These are phyloP conservation scores for Melanotaenia parkinsoni DNA, from an alignment of 2,797 vertebrate genomes.

Conservation along the genomic window DNA sequence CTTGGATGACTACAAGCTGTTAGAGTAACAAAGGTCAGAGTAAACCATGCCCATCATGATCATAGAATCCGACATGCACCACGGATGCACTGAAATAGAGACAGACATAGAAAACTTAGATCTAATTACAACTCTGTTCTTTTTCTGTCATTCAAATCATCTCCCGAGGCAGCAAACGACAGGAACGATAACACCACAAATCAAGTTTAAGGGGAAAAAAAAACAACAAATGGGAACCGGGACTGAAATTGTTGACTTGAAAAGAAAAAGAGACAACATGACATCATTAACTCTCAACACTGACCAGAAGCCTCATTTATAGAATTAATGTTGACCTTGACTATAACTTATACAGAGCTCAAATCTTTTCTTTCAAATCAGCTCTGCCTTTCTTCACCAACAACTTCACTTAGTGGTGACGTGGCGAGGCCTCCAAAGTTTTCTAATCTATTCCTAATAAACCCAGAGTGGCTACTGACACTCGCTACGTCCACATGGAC, in stretches of 20 bases:
- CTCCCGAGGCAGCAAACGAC: neutral
- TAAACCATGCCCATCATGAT: neutral
- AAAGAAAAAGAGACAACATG: neutral
- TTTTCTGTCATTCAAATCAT: slow-evolving; percentile 2
- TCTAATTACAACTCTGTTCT: neutral
- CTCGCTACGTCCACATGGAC: too few species aligned
- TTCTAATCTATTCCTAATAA: too few species aligned
- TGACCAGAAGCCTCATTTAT: neutral
- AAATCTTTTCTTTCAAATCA: too few species aligned
- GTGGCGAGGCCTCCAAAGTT: too few species aligned
- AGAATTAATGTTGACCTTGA: neutral
- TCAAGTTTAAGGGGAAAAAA: neutral
- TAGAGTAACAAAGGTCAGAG: slow-evolving; percentile 10
- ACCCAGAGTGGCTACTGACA: too few species aligned
- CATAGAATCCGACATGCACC: neutral
- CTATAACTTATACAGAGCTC: neutral
- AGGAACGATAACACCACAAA: neutral
- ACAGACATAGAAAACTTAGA: neutral
- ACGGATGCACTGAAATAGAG: neutral
- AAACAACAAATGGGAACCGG: neutral
- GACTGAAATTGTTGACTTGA: neutral
- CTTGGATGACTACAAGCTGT: slow-evolving; percentile 7
- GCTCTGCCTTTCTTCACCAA: neutral
- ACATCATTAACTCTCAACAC: neutral
- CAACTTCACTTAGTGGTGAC: too few species aligned